Evolutionary conservation across 2,113 vertebrate genomes (phyloP), one percentile per base, ranked within the genome.

Genomic region (Phyllopteryx taeniolatus): DNA sequence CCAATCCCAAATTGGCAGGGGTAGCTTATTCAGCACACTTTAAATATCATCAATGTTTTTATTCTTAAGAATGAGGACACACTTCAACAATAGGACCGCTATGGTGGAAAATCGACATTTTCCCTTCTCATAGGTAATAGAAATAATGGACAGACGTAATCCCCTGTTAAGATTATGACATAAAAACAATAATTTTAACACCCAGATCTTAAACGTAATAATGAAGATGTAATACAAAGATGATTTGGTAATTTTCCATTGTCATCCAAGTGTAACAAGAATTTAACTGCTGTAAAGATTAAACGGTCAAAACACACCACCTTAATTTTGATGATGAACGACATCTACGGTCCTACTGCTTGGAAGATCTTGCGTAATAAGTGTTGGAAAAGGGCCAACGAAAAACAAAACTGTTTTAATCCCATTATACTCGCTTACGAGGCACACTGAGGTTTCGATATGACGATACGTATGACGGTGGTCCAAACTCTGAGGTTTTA

Each of bases 21-120:
- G 74, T 76, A 20, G 53, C 44, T 71, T 44, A 62, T 69, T 80
- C 59, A 61, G 67, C 63, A 9, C 42, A 73, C 74, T 68, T 72
- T 4, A 75, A 60, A 73, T 62, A 71, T 59, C 57, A 12, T 5
- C 49, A 15, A 11, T 59, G 22, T 59, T 59, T 31, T 59, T 56
- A 56, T 22, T 56, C n/a, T 22, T 8, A 54, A 56, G 54, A 56
- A 33, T 33, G 57, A 14, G 3, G 17, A 53, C 33, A 33, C 35
- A 6, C 35, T 47, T 47, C 46, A 12, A 47, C 46, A 12, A 12
- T 6, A 12, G 2, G 6, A 47, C 46, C 46, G 1, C 35, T 39
- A 6, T 6, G 35, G 35, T 6, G 35, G 35, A 39, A 3, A 39
- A 6, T 27, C 27, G 1, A 27, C 1, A 27, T 27, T 27, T 27